Evolutionary conservation across 1,140 invertebrate genomes (phyloP), one percentile per base, ranked within the genome.

Genomic region (Zaprionus kolodkinae): DNA sequence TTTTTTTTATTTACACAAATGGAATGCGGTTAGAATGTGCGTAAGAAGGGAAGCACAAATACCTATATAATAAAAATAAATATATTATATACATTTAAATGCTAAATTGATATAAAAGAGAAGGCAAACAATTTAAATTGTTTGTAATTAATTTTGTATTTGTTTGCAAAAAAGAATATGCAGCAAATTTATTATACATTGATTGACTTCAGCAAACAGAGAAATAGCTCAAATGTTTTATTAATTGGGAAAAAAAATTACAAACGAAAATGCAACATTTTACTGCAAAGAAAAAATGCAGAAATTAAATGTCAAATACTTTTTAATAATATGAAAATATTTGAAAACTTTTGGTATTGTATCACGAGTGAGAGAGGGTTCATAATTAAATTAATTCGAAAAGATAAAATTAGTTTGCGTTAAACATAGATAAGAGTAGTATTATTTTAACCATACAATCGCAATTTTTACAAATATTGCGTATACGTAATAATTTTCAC

Each of bases 61-160:
- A 3, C 7, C 21, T 21, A 48, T 21, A 21, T 21, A 21, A 21
- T n/a, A n/a, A 21, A 21, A 21, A 21, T 21, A 21, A 1, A 21
- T 21, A 21, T 21, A 21, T 21, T 21, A 21, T 21, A 21, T 21
- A 21, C 21, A 21, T 21, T 21, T 48, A 9, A 12, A 17, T 13
- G 9, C 7, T 48, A 48, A 48, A 48, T 43, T 48, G 4, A 43
- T n/a, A 9, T 43, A 5, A 38, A 38, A 56, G 45, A 0, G 11
- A 12, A 13, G 21, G 10, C 21, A 65, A 25, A 54, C 13, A 27
- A 50, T 50, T 25, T 50, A 50, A 50, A 50, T 50, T 11, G 17
- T 25, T 45, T 50, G 21, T 25, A 50, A 50, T 50, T 50, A 50
- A 12, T 50, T 17, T 50, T 25, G 3, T 50, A 50, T 50, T 50